Evolutionary conservation across 1,140 invertebrate genomes (phyloP).

Genomic region (Zeugodacus cucurbitae): DNA sequence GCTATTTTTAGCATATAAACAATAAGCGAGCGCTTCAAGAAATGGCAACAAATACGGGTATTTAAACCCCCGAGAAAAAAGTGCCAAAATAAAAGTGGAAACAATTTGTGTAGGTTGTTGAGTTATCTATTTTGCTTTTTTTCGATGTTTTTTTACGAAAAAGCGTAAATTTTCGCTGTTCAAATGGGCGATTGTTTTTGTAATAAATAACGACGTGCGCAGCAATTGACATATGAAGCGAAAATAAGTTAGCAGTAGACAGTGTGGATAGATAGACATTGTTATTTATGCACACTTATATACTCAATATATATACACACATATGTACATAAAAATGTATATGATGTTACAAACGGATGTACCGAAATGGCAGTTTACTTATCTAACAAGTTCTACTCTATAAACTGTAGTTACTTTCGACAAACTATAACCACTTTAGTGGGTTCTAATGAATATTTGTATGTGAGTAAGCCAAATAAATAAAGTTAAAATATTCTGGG

Average conservation of each 20-base stretch:
- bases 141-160: background rate
- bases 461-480: no score
- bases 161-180: background rate
- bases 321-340: no score
- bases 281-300: no score
- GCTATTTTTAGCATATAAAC: background rate
- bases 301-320: no score
- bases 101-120: slow-evolving; percentile 18
- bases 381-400: no score
- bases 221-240: background rate
- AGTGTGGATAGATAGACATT: background rate
- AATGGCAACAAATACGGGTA: background rate
- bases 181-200: background rate
- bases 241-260: background rate
- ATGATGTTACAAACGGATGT: no score
- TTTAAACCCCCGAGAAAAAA: background rate
- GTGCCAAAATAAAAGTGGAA: background rate
- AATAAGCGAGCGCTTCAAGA: background rate
- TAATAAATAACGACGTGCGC: background rate
- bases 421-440: no score
- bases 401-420: no score
- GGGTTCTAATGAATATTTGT: no score
- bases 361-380: no score
- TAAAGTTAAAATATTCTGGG: no score
- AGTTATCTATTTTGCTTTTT: background rate